A percentile compares a stretch with the other conserved stretches of the same genome.
phyloP scores from a whole-genome alignment of 2,888 invertebrate species.

The Polyommatus iphigenia region DNA sequence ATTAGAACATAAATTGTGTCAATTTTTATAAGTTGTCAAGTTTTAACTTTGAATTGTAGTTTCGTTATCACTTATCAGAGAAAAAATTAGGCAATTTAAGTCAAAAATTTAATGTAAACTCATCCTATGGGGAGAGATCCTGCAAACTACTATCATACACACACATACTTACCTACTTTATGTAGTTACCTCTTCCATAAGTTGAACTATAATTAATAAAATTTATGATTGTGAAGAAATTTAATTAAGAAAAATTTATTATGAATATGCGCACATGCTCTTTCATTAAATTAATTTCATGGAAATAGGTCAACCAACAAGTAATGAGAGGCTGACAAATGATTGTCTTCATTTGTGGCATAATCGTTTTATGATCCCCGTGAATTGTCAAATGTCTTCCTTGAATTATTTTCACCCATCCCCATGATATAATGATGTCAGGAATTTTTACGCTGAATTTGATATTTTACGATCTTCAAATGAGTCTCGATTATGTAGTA shows the following conservation, averaged over 20 bases:
- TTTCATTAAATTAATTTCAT: background rate
- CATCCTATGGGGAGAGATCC: no score
- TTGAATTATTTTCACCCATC: background rate
- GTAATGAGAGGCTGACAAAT: background rate
- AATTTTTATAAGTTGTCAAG: no score
- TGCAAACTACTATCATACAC: no score
- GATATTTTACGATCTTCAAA: background rate
- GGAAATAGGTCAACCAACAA: background rate
- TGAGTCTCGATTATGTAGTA: background rate
- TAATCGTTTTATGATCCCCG: conserved; percentile 15
- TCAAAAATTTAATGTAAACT: background rate
- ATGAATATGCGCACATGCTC: background rate
- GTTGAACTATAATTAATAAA: background rate
- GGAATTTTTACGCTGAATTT: background rate
- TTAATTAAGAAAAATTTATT: background rate
- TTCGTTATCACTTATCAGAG: background rate
- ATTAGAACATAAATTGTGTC: background rate
- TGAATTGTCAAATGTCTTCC: conserved; percentile 14
- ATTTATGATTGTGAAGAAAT: background rate
- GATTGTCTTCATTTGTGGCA: background rate
- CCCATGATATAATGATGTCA: background rate
- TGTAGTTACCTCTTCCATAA: background rate
- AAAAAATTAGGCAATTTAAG: background rate
- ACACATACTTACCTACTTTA: no score
- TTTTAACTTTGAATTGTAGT: no score